Conservation (phyloP, 2,888 invertebrate genomes). For the Theretra japonica region DNA sequence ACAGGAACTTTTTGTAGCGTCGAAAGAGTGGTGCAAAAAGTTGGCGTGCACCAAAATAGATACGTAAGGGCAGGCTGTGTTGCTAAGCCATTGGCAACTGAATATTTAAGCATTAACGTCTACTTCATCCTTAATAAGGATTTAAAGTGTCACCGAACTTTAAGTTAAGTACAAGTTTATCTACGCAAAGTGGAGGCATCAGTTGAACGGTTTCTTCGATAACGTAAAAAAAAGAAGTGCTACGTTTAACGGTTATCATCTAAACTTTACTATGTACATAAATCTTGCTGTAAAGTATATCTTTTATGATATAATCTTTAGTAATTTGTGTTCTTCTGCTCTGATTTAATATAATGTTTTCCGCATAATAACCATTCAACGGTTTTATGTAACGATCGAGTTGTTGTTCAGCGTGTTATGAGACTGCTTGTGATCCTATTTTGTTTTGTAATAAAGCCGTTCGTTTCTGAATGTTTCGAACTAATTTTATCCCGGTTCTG, state of each 20-base stretch:
- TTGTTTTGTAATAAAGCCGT: not conserved
- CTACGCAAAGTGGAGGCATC: not conserved
- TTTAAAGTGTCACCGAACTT: not conserved
- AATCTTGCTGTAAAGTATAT: not conserved
- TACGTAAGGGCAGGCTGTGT: slow-evolving; percentile 3
- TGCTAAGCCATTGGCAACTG: slow-evolving; percentile 7
- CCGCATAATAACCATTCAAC: not conserved
- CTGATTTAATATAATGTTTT: not conserved
- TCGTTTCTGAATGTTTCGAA: slow-evolving; percentile 3
- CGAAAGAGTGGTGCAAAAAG: slow-evolving; percentile 11
- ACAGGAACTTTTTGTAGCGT: slow-evolving; percentile 1
- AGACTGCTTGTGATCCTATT: not conserved
- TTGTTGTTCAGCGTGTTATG: not conserved
- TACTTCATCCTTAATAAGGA: not conserved
- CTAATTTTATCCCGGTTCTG: slow-evolving; percentile 27
- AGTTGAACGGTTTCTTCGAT: not conserved
- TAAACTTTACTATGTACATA: not conserved
- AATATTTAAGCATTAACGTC: not conserved
- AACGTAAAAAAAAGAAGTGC: not conserved
- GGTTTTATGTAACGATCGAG: not conserved
- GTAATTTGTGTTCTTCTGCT: too few relatives aligned
- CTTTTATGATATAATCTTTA: too few relatives aligned
- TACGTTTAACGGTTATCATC: not conserved
- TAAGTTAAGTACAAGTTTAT: not conserved
- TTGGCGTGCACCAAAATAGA: slow-evolving; percentile 6